These are phyloP conservation scores for Megalonaias nervosa DNA, from an alignment of 1,140 invertebrate genomes.

Conservation along the genomic window DNA sequence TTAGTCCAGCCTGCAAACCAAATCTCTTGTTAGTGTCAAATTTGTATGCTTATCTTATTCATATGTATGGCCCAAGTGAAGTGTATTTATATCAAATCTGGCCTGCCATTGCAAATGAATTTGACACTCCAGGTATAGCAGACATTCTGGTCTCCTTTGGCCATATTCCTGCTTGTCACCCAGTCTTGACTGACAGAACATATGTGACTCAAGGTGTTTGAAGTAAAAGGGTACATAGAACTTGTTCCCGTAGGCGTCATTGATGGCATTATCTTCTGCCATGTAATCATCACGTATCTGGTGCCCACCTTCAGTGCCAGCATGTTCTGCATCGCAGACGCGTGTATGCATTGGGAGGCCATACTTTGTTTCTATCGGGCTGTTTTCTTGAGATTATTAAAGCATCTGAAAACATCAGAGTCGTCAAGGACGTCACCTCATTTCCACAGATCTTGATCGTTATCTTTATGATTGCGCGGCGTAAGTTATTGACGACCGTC, in stretches of 20 bases:
- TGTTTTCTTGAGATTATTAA: conserved; percentile 8
- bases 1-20: no score
- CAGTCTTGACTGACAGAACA: conserved; percentile 18
- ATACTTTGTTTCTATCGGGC: conserved; percentile 11
- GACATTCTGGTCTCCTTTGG: no score
- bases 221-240: conserved; percentile 27
- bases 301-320: conserved; percentile 18
- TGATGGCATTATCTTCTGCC: conserved; percentile 3
- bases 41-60: no score
- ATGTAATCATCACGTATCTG: neutral
- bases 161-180: no score
- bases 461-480: conserved; percentile 17
- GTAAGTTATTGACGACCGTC: conserved; percentile 20
- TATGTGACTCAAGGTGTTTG: conserved; percentile 21
- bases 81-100: no score
- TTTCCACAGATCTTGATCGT: conserved; percentile 25
- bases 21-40: no score
- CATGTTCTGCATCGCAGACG: conserved; percentile 23
- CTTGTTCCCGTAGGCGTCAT: conserved; percentile 3
- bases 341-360: neutral
- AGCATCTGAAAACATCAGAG: neutral
- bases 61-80: no score
- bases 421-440: conserved; percentile 33
- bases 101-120: no score
- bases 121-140: no score